phyloP scores from a whole-genome alignment of 2,113 vertebrate species.

The Galbula dea region DNA sequence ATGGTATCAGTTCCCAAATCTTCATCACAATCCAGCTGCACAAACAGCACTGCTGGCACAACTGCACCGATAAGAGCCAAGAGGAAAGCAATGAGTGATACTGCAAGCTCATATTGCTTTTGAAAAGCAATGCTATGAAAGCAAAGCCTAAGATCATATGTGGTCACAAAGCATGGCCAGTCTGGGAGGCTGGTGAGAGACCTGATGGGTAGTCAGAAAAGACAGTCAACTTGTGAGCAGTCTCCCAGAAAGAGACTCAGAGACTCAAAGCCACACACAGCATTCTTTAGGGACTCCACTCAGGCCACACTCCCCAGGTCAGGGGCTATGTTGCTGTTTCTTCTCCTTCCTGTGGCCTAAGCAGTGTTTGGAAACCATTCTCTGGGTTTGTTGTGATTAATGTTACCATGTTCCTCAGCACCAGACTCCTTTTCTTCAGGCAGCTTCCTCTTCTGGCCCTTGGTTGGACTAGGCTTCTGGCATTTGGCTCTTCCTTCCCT shows the following conservation, averaged over 20 bases:
- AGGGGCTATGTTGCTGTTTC: background rate
- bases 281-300: background rate
- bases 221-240: background rate
- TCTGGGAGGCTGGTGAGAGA: background rate
- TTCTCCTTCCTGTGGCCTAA: background rate
- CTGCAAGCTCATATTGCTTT: background rate
- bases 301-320: background rate
- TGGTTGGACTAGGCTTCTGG: conserved; percentile 53
- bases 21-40: background rate
- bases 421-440: background rate
- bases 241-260: background rate
- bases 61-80: background rate
- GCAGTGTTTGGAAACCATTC: background rate
- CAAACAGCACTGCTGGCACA: background rate
- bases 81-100: background rate
- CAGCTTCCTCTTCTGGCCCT: conserved; percentile 54
- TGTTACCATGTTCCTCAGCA: conserved; percentile 58
- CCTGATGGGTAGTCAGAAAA: background rate
- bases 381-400: background rate
- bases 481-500: conserved; percentile 65
- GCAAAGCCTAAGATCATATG: rapidly evolving
- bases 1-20: background rate
- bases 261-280: background rate
- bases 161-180: background rate
- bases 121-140: background rate